phyloP scores from a whole-genome alignment of 2,113 vertebrate genomes.

The Zosterops hypoxanthus region DNA sequence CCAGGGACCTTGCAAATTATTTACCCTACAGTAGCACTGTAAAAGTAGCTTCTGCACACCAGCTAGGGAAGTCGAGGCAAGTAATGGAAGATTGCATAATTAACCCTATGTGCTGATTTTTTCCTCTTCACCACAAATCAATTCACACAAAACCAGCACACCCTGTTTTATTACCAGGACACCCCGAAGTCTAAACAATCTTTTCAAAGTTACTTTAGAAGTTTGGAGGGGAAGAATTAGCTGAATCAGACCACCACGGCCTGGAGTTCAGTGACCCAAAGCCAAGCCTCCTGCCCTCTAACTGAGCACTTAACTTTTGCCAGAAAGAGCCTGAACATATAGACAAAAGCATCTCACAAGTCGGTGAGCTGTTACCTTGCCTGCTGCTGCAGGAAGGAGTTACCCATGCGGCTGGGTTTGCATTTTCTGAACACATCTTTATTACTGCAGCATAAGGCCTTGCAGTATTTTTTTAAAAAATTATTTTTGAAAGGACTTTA shows the following conservation, averaged over 20 bases:
- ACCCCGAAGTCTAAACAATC: neutral
- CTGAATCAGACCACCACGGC: slow-evolving; percentile 44
- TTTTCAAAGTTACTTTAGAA: neutral
- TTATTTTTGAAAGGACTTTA: neutral
- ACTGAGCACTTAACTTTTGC: slow-evolving; percentile 9
- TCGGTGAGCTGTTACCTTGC: neutral
- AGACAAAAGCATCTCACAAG: neutral
- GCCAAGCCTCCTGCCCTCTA: slow-evolving; percentile 16
- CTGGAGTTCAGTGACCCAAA: slow-evolving; percentile 10
- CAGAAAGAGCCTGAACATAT: neutral
- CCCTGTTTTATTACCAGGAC: neutral
- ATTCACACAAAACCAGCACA: neutral
- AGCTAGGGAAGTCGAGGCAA: neutral
- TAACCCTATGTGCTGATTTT: neutral
- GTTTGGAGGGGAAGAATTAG: slow-evolving; percentile 27
- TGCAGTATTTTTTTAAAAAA: neutral
- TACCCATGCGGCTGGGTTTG: accelerated
- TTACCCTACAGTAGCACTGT: neutral
- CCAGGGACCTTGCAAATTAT: neutral
- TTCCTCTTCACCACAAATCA: neutral
- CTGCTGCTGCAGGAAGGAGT: neutral
- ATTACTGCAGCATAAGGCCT: neutral
- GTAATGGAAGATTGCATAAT: neutral
- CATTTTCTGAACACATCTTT: neutral
- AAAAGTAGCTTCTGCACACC: neutral